A percentile compares a stretch with the other conserved stretches of the same genome.
Evolutionary conservation across 2,797 vertebrate genomes (phyloP).

Genomic region (Malurus splendens): DNA sequence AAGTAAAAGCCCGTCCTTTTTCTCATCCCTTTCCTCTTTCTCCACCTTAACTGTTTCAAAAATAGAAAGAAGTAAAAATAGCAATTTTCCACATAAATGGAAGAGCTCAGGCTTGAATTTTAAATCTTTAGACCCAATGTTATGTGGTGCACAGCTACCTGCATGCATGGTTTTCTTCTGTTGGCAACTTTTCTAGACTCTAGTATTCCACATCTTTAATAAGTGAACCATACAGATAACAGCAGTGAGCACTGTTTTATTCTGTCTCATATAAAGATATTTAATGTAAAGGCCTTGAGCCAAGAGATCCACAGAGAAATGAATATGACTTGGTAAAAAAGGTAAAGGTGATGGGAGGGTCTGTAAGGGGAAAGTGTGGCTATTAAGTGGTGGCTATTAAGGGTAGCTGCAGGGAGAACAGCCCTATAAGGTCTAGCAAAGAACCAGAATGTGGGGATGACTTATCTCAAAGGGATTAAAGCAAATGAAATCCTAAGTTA

Average conservation of each 20-base stretch:
- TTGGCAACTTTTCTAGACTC: not conserved
- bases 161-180: not conserved
- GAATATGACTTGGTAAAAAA: not conserved
- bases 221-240: not conserved
- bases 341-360: not conserved
- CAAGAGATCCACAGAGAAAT: not conserved
- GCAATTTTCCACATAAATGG: not conserved
- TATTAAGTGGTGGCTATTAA: not conserved
- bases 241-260: not conserved
- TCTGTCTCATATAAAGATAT: not conserved
- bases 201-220: not conserved
- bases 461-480: not conserved
- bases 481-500: not conserved
- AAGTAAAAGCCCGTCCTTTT: not conserved
- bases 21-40: not conserved
- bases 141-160: not conserved
- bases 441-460: not conserved
- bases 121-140: not conserved
- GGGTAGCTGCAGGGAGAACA: not conserved
- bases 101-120: not conserved
- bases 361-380: not conserved
- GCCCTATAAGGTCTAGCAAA: not conserved
- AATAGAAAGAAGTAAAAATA: not conserved
- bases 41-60: not conserved
- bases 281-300: not conserved